Percentiles rank a stretch among this genome's conserved stretches.
These are phyloP conservation scores for Pachypeltis micranthus DNA, from an alignment of 1,140 invertebrate genomes.

Conservation along the genomic window DNA sequence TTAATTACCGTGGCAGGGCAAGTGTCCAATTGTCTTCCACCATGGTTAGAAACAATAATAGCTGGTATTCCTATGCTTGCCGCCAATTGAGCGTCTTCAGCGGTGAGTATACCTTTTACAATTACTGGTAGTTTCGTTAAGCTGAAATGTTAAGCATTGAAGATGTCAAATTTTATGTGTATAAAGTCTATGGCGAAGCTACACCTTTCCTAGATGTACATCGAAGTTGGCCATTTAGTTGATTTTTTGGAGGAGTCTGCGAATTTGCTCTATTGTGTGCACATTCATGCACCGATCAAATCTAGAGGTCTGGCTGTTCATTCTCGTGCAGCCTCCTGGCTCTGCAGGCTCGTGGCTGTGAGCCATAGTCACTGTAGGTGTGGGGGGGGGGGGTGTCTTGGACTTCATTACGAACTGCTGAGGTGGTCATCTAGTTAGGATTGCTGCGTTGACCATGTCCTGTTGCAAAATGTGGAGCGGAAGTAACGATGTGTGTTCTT, in stretches of 20 bases:
- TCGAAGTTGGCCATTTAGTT: background rate
- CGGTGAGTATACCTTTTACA: slow-evolving; percentile 79
- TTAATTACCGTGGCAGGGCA: slow-evolving; percentile 66
- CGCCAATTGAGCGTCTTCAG: slow-evolving; percentile 70
- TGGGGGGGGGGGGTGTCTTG: too few species aligned
- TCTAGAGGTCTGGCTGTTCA: too few species aligned
- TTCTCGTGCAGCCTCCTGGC: too few species aligned
- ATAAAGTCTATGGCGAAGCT: background rate
- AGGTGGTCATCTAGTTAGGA: too few species aligned
- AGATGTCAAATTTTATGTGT: background rate
- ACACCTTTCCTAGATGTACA: background rate
- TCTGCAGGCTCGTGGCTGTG: too few species aligned
- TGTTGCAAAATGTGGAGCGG: too few species aligned
- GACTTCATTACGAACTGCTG: too few species aligned
- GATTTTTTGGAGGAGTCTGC: background rate
- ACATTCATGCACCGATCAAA: too few species aligned
- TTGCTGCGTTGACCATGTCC: too few species aligned
- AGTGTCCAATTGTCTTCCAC: slow-evolving; percentile 78
- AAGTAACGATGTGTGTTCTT: too few species aligned
- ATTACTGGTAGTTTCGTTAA: slow-evolving; percentile 71
- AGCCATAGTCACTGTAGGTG: too few species aligned
- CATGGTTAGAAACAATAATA: slow-evolving; percentile 86
- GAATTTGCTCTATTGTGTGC: too few species aligned
- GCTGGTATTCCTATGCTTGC: slow-evolving; percentile 58
- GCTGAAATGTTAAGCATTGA: slow-evolving; percentile 36